A percentile compares a stretch with the other conserved stretches of the same genome.
Conservation (phyloP, 2,797 vertebrate species). For the Sebastes paucispinis region DNA sequence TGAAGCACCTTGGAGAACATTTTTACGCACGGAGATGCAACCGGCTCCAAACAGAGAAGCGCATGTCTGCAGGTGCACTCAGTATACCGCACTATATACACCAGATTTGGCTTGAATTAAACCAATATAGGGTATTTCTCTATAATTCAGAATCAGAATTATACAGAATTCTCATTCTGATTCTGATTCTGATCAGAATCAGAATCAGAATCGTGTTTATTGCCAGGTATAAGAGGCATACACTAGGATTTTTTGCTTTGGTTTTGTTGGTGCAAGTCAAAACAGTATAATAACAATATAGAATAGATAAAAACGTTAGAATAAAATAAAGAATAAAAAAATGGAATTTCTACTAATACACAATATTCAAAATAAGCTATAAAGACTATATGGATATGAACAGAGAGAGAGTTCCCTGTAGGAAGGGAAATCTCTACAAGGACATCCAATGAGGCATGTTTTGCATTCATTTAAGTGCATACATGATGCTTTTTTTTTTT, state of each 20-base stretch:
- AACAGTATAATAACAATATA: too few relatives aligned
- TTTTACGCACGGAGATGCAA: slow-evolving; percentile 68
- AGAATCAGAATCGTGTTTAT: too few relatives aligned
- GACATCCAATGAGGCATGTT: slow-evolving; percentile 31
- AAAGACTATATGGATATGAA: neutral
- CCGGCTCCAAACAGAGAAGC: slow-evolving; percentile 34
- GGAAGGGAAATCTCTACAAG: slow-evolving; percentile 17
- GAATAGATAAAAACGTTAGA: too few relatives aligned
- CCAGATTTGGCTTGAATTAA: slow-evolving; percentile 11
- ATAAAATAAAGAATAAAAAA: too few relatives aligned
- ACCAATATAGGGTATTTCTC: neutral
- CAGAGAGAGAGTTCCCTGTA: neutral
- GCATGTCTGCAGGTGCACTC: slow-evolving; percentile 56
- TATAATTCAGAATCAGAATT: too few relatives aligned
- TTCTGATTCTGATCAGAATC: too few relatives aligned
- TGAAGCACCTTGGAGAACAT: slow-evolving; percentile 46
- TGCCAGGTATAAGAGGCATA: too few relatives aligned
- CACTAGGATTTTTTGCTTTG: too few relatives aligned
- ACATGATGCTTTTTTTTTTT: neutral
- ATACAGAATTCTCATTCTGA: too few relatives aligned
- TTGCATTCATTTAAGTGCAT: neutral
- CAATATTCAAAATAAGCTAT: too few relatives aligned
- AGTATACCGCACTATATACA: neutral
- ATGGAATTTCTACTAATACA: too few relatives aligned
- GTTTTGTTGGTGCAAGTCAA: too few relatives aligned